phyloP scores from a whole-genome alignment of 2,113 vertebrate genomes.

The Cyprinodon brontotheroides region DNA sequence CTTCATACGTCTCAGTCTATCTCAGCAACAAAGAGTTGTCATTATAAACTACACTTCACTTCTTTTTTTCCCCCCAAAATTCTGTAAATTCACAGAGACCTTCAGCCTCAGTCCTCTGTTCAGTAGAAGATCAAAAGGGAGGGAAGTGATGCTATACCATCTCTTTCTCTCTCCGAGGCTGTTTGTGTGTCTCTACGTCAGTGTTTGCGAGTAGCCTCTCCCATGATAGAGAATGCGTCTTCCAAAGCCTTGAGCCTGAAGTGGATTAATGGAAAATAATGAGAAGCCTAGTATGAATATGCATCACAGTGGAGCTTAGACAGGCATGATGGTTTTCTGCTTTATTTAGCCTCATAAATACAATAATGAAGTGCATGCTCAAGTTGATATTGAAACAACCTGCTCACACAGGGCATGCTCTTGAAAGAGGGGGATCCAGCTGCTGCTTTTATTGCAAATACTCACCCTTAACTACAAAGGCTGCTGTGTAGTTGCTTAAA shows the following conservation, averaged over 20 bases:
- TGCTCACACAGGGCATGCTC: background rate
- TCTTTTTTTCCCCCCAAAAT: background rate
- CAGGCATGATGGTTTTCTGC: constrained; percentile 11
- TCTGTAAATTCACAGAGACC: constrained; percentile 10
- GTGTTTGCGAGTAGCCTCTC: constrained; percentile 32
- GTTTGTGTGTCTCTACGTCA: constrained; percentile 41
- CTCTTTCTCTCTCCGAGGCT: constrained; percentile 49
- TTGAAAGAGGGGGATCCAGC: constrained; percentile 11
- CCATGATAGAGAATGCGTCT: constrained; percentile 36
- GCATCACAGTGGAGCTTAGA: constrained; percentile 21
- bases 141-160: constrained; percentile 53
- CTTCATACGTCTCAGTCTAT: constrained; percentile 18
- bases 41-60: constrained; percentile 19
- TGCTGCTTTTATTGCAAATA: background rate
- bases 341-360: constrained; percentile 27
- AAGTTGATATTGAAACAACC: background rate
- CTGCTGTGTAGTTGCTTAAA: background rate
- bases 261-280: constrained; percentile 60
- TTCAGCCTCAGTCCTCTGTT: constrained; percentile 27
- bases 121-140: constrained; percentile 55
- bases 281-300: constrained; percentile 39
- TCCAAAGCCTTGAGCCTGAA: constrained; percentile 42
- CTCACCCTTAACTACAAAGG: background rate
- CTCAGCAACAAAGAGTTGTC: constrained; percentile 21
- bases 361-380: constrained; percentile 8